Base-by-base conservation (phyloP, 2,888 invertebrate genomes). In the Orgyia antiqua region DNA sequence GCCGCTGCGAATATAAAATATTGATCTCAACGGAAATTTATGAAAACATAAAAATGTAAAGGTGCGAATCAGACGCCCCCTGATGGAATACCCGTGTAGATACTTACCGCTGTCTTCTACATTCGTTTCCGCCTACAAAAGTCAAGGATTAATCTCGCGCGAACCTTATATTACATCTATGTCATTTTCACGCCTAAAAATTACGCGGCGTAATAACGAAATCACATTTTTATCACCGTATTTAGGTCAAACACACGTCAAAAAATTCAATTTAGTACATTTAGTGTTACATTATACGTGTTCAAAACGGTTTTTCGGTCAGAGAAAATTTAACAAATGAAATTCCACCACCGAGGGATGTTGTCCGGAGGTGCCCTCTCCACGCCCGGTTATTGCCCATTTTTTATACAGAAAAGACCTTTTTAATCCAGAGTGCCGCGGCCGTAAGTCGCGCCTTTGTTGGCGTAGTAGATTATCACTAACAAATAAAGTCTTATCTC, bases 11-110 rank as follows among this genome's bases (percentile, higher is more conserved):
- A 77, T 77, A 78, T 82, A 76, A 79, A 80, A 80, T 78, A 83
- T 83, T 78, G 84, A 84, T 83, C 79, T 68, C 67, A 49, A 62
- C 60, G 71, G 64, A 71, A 78, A 82, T 82, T 79, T 83, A 79
- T 82, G 79, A 80, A 83, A 82, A 79, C 76, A 74, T 80, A 80
- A 79, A 79, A 82, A 74, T 59, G 65, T 57, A 59, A 56, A 75
- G 75, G 73, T 76, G 76, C 59, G 70, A 69, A 70, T 54, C 45
- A 39, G 45, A 41, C 39, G 34, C 49, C 41, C 52, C 60, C 65
- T 72, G 74, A 74, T 74, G 73, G 72, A 74, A 73, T 68, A 73
- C 62, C 57, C 69, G 53, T 68, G 74, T 72, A 61, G 47, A 42
- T 43, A 42, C 50, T 55, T 44, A 42, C 47, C 42, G 52, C 51